These are phyloP conservation scores for Drosophila emarginata DNA, from an alignment of 2,888 invertebrate genomes.

Conservation along the genomic window DNA sequence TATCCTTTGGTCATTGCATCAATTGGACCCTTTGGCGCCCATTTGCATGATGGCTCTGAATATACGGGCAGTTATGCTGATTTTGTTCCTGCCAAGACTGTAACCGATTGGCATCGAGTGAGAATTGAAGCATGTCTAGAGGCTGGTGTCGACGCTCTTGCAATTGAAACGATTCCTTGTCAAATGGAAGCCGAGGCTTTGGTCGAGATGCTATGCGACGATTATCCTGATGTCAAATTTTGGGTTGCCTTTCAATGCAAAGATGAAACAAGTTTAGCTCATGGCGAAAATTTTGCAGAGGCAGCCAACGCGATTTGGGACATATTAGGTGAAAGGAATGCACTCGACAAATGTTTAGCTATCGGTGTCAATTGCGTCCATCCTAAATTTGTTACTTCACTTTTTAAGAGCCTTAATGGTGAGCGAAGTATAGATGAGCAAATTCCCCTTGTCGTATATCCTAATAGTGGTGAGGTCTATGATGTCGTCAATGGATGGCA, in stretches of 20 bases:
- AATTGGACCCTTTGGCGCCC: slow-evolving; percentile 96
- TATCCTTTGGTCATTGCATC: slow-evolving; percentile 91
- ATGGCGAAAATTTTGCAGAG: slow-evolving; percentile 91
- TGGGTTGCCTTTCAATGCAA: slow-evolving; percentile 95
- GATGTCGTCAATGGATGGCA: slow-evolving; percentile 84
- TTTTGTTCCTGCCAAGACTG: slow-evolving; percentile 85
- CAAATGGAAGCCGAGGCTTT: slow-evolving; percentile 92
- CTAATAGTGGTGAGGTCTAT: slow-evolving; percentile 90
- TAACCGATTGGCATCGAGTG: slow-evolving; percentile 93
- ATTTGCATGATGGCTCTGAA: slow-evolving; percentile 94
- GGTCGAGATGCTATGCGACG: slow-evolving; percentile 88
- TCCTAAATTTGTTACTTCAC: slow-evolving; percentile 85
- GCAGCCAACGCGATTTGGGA: slow-evolving; percentile 88
- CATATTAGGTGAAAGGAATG: slow-evolving; percentile 85
- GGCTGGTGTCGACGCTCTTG: slow-evolving; percentile 92
- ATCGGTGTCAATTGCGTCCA: slow-evolving; percentile 95
- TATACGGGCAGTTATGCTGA: slow-evolving; percentile 93
- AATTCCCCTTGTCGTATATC: slow-evolving; percentile 93
- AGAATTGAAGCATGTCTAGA: slow-evolving; percentile 90
- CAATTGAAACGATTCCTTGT: slow-evolving; percentile 96
- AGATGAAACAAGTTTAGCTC: slow-evolving; percentile 86
- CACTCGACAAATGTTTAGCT: slow-evolving; percentile 87
- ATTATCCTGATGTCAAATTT: slow-evolving; percentile 90
- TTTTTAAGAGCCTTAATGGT: slow-evolving; percentile 85
- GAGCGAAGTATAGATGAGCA: slow-evolving; percentile 80